Evolutionary conservation across 1,140 invertebrate species (phyloP), one percentile per base, ranked within the genome.

Genomic region (Phymorhynchus buccinoides): DNA sequence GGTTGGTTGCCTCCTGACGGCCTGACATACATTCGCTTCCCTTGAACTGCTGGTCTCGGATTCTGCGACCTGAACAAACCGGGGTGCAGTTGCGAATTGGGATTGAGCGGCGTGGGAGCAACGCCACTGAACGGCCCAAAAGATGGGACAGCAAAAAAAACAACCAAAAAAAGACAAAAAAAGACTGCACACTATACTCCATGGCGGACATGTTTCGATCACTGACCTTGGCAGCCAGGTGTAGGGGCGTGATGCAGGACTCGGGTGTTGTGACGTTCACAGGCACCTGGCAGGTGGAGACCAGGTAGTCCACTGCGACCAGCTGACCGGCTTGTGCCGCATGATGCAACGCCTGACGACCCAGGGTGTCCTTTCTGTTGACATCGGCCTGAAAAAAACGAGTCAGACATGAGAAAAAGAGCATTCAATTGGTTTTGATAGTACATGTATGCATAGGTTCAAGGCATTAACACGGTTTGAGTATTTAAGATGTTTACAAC

Each of bases 241-340:
- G 93, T 32, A 94, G 85, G 32, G 93, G 86, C 32, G 91, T 91
- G 18, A 89, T 84, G 44, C 83, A 78, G 84, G 73, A 86, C 22
- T 32, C 41, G 16, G 79, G 35, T 39, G 88, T 86, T 52, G 68
- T 42, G 2, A 48, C 71, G 77, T 86, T 71, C 6, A 88, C 86
- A 84, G 86, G 68, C 3, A 89, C 80, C 6, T 41, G 30, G 83
- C 91, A 89, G 22, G 92, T 87, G 0, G 88, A 85, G 30, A 95
- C 90, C 79, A 96, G 87, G 88, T 92, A 94, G 66, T 93, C 80
- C 12, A 95, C 88, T 9, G 94, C 88, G 32, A 92, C 87, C 3
- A 87, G 27, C 86, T 93, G 92, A 22, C 94, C 94, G 77, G 93
- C 91, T 85, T 94, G 91, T 37, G 94, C 94, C 30, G 95, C 95